Evolutionary conservation across 2,113 vertebrate genomes (phyloP).

Genomic region (Actinemys pallida): DNA sequence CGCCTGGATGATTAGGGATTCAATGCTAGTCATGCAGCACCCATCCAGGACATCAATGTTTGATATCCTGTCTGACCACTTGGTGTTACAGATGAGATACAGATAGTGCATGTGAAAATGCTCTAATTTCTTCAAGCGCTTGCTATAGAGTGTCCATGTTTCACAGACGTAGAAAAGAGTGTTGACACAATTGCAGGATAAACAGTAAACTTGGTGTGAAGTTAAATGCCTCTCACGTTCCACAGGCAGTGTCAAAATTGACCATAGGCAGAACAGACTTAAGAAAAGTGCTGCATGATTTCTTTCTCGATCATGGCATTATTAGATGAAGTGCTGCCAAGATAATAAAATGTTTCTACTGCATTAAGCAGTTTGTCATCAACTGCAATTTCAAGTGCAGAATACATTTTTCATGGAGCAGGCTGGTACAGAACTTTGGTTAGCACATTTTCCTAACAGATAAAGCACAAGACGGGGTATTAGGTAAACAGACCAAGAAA

Average conservation of each 20-base stretch:
- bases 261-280: too few relatives aligned
- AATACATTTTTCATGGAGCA: not conserved
- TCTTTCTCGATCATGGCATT: not conserved
- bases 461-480: not conserved
- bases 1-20: too few relatives aligned
- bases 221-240: too few relatives aligned
- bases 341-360: not conserved
- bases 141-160: not conserved
- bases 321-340: not conserved
- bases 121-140: not conserved
- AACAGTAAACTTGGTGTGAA: too few relatives aligned
- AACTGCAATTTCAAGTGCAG: not conserved
- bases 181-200: too few relatives aligned
- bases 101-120: not conserved
- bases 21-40: too few relatives aligned
- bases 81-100: not conserved
- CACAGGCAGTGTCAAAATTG: too few relatives aligned
- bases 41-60: not conserved
- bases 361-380: not conserved
- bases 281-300: too few relatives aligned
- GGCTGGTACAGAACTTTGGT: not conserved
- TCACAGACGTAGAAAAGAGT: too few relatives aligned
- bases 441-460: not conserved
- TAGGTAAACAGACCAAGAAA: too few relatives aligned
- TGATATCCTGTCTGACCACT: not conserved